Conservation (phyloP, 2,113 vertebrate species). For the Bufo bufo region DNA sequence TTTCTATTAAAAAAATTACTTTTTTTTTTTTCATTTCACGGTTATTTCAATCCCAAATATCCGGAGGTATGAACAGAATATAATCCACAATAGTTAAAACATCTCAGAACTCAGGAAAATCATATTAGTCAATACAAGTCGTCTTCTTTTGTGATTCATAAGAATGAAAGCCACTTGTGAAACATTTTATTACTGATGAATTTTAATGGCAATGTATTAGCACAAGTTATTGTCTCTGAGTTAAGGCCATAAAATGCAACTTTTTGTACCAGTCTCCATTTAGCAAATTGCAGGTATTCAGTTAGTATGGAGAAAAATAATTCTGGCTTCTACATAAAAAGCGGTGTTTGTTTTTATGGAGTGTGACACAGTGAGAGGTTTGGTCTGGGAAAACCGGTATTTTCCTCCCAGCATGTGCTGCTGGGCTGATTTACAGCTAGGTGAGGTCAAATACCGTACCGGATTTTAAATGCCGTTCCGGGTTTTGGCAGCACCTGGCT, state of each 20-base stretch:
- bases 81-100: background rate
- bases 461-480: no score
- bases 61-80: background rate
- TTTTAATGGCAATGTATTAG: slow-evolving; percentile 38
- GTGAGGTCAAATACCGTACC: no score
- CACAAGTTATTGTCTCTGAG: slow-evolving; percentile 23
- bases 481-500: no score
- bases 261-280: background rate
- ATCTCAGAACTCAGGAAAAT: background rate
- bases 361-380: no score
- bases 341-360: background rate
- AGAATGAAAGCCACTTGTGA: background rate
- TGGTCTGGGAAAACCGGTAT: no score
- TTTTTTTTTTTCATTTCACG: no score
- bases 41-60: background rate
- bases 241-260: background rate
- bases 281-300: background rate
- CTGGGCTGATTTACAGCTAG: no score
- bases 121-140: background rate
- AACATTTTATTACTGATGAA: slow-evolving; percentile 31
- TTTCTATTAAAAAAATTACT: no score
- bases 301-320: background rate
- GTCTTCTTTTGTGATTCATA: background rate
- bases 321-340: background rate
- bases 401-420: no score